These are phyloP conservation scores for Hymenopus coronatus DNA, from an alignment of 2,888 invertebrate species.

Conservation along the genomic window DNA sequence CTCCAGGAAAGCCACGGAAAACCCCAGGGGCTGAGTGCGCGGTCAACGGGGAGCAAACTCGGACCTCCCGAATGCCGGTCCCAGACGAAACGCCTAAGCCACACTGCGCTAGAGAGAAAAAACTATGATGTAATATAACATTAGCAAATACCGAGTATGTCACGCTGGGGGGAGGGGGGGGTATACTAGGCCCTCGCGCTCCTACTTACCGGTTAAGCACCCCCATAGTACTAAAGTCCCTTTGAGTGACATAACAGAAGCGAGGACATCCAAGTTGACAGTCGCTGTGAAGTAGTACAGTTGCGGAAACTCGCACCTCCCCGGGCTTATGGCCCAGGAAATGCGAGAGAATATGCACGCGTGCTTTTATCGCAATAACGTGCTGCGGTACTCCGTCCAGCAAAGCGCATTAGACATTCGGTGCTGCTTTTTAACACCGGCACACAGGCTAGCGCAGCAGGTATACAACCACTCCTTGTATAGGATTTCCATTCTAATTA, in stretches of 20 bases:
- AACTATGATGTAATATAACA: too few species aligned
- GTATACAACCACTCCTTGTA: background rate
- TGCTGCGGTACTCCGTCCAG: background rate
- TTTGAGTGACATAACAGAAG: background rate
- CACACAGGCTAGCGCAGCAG: background rate
- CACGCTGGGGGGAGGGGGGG: too few species aligned
- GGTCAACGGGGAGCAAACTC: too few species aligned
- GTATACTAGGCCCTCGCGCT: too few species aligned
- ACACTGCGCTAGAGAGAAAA: too few species aligned
- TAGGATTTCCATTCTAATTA: conserved; percentile 29
- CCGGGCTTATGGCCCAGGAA: background rate
- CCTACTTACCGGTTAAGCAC: too few species aligned
- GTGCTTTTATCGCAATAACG: background rate
- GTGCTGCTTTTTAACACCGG: background rate
- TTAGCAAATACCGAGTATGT: too few species aligned
- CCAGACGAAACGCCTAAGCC: too few species aligned
- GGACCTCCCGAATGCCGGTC: too few species aligned
- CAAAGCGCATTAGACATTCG: background rate
- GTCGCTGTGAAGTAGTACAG: background rate
- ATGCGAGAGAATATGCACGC: background rate
- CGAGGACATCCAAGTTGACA: too few species aligned
- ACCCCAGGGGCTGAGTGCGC: too few species aligned
- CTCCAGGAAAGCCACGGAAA: too few species aligned
- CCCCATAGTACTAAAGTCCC: background rate
- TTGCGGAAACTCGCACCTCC: background rate